These are phyloP conservation scores for Lycodopsis pacificus DNA, from an alignment of 2,797 vertebrate genomes.

Conservation along the genomic window DNA sequence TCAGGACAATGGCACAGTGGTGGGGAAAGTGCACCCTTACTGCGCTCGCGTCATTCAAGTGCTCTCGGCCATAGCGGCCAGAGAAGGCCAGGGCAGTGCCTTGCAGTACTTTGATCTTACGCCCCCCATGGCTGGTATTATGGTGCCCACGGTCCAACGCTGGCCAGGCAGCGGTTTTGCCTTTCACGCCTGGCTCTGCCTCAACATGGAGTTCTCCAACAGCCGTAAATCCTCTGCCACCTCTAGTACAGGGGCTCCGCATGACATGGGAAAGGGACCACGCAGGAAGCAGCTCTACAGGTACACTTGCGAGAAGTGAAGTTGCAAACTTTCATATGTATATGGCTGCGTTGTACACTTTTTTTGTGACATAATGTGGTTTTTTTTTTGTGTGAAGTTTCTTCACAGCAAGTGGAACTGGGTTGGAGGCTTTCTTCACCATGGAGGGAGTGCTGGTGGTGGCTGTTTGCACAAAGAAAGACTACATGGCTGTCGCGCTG, in stretches of 20 bases:
- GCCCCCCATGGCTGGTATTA: slow-evolving; percentile 96
- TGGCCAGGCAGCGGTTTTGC: slow-evolving; percentile 93
- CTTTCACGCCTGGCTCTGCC: slow-evolving; percentile 96
- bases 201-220: slow-evolving; percentile 82
- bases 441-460: slow-evolving; percentile 92
- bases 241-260: slow-evolving; percentile 46
- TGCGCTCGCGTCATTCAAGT: slow-evolving; percentile 84
- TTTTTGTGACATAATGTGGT: neutral
- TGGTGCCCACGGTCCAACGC: slow-evolving; percentile 93
- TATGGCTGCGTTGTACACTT: neutral
- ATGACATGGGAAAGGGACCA: slow-evolving; percentile 82
- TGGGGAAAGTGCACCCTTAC: slow-evolving; percentile 79
- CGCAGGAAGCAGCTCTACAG: slow-evolving; percentile 96
- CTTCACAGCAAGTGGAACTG: slow-evolving; percentile 92
- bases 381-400: slow-evolving; percentile 83
- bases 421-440: slow-evolving; percentile 97
- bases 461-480: slow-evolving; percentile 97
- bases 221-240: slow-evolving; percentile 50
- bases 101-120: slow-evolving; percentile 95
- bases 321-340: neutral
- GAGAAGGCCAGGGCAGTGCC: slow-evolving; percentile 84
- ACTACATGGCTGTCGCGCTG: slow-evolving; percentile 93
- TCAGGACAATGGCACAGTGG: slow-evolving; percentile 50
- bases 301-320: slow-evolving; percentile 66
- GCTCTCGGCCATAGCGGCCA: slow-evolving; percentile 90